phyloP scores from a whole-genome alignment of 2,797 vertebrate species.

The Anguilla megastoma region DNA sequence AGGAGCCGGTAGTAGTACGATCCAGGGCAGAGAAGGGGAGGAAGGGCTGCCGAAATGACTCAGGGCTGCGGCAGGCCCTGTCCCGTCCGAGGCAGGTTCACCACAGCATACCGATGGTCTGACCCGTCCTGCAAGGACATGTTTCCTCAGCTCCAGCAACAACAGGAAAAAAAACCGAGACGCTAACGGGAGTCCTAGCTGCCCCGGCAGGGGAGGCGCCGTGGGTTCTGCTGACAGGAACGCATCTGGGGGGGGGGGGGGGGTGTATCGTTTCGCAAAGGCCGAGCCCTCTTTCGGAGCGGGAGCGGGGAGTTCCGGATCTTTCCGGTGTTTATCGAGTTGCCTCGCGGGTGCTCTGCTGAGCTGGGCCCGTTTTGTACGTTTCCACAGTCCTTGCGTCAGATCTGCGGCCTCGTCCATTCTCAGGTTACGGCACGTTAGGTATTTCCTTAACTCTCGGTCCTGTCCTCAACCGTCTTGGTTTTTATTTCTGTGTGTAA shows the following conservation, averaged over 20 bases:
- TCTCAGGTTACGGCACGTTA: not conserved
- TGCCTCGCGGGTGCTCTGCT: not conserved
- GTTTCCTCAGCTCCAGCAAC: not conserved
- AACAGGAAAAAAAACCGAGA: not conserved
- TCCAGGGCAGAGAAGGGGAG: not conserved
- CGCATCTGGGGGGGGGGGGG: not conserved
- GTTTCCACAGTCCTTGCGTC: not conserved
- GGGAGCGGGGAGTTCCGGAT: not conserved
- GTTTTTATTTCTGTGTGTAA: not conserved
- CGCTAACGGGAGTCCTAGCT: not conserved
- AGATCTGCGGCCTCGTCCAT: not conserved
- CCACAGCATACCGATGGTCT: slow-evolving; percentile 24
- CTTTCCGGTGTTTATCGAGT: not conserved
- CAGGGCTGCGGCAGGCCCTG: not conserved
- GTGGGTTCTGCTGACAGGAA: not conserved
- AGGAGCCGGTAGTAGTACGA: not conserved
- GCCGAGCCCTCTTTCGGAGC: slow-evolving; percentile 14
- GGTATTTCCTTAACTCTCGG: not conserved
- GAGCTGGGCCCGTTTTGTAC: not conserved
- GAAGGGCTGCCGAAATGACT: not conserved
- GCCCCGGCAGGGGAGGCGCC: not conserved
- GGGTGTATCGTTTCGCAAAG: not conserved
- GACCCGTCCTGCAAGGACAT: not conserved
- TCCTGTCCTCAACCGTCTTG: not conserved
- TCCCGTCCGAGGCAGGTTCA: not conserved